Evolutionary conservation across 2,113 vertebrate species (phyloP), one percentile per base, ranked within the genome.

Genomic region (Murina feae): DNA sequence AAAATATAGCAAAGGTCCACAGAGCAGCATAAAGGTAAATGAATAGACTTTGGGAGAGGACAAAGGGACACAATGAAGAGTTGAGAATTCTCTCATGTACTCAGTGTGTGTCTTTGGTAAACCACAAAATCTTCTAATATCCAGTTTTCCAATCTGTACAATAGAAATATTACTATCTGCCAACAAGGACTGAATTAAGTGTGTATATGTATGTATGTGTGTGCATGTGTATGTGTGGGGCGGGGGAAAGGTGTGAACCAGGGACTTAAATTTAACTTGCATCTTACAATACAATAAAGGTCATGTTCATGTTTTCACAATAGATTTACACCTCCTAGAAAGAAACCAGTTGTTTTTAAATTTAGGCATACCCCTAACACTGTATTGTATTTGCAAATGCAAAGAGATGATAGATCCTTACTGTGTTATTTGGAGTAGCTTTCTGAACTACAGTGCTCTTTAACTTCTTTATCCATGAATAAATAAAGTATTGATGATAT

Each of bases 401-500:
- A 95, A 79, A 66, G 23, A 71, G 44, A 42, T 68, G 11, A 72
- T 53, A 39, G 58, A 37, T 5, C 7, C n/a, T 80, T 84, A 47
- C 4, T 51, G 39, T 94, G 17, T 71, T 51, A 44, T 37, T 65
- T 23, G 14, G 35, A 84, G 2, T 35, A 49, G 6, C 7, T 87
- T 91, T 94, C 21, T 9, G 32, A 93, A 76, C 42, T 71, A 7
- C 32, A 91, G n/a, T 5, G 47, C 9, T 86, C 35, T 83, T 91
- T 65, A 82, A 53, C 10, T 85, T 83, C 14, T 65, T 72, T 25
- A 83, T 80, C 53, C 93, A 84, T 92, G 68, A 90, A 81, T 44
- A 91, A 76, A 94, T 51, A 79, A 92, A 91, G 60, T 66, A 75
- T 2, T 58, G 17, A 65, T 92, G 78, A 68, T 84, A 91, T 25